phyloP scores from a whole-genome alignment of 2,797 vertebrate genomes.

The Psittacula derbiana region DNA sequence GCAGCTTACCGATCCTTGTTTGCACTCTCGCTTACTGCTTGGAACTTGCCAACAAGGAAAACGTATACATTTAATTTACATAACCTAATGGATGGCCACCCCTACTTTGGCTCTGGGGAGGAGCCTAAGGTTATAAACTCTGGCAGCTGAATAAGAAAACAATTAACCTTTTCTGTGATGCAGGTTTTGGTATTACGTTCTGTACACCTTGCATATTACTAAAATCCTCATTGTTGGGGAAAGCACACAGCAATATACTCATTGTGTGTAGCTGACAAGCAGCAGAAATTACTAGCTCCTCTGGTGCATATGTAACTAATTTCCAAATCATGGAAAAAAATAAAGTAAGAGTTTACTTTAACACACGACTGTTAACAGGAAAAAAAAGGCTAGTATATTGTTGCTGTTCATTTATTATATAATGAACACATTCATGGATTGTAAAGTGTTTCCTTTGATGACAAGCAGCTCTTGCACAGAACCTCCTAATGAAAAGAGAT shows the following conservation, averaged over 20 bases:
- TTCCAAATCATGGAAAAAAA: slow-evolving; percentile 70
- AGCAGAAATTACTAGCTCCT: slow-evolving; percentile 75
- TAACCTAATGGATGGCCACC: slow-evolving; percentile 34
- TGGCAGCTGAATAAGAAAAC: slow-evolving; percentile 72
- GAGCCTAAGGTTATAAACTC: slow-evolving; percentile 56
- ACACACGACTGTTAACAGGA: slow-evolving; percentile 82
- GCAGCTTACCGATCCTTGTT: slow-evolving; percentile 84
- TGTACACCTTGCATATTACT: slow-evolving; percentile 67
- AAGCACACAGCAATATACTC: slow-evolving; percentile 85
- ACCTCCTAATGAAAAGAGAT: slow-evolving; percentile 77
- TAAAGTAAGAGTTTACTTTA: slow-evolving; percentile 82
- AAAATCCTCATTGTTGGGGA: slow-evolving; percentile 57
- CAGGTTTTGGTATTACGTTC: slow-evolving; percentile 69
- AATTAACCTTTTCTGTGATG: slow-evolving; percentile 73
- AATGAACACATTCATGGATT: slow-evolving; percentile 76
- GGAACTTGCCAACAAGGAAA: slow-evolving; percentile 73
- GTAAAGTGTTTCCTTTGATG: slow-evolving; percentile 70
- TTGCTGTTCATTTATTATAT: slow-evolving; percentile 78
- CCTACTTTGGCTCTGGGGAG: slow-evolving; percentile 51
- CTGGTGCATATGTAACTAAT: slow-evolving; percentile 84
- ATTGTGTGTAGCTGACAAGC: slow-evolving; percentile 75
- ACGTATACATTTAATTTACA: slow-evolving; percentile 32
- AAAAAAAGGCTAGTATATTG: slow-evolving; percentile 71
- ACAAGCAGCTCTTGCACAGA: slow-evolving; percentile 86
- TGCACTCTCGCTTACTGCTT: slow-evolving; percentile 75